Evolutionary conservation across 30 jellyfish, hydroid and myxozoan species (phyloP).

Genomic region (Haliclystus octoradiatus): DNA sequence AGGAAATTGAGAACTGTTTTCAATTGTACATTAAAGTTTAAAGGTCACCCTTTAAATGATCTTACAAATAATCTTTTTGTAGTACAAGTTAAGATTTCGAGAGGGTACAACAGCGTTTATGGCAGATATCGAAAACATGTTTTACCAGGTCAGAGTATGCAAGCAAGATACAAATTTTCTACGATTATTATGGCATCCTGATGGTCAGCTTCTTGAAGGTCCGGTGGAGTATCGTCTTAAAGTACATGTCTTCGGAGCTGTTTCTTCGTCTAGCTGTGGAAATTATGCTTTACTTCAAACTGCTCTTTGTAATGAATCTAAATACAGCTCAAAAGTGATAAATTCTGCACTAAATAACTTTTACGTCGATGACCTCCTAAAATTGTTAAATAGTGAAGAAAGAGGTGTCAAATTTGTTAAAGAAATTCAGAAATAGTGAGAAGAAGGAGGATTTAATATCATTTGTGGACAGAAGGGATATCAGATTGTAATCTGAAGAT

Average conservation of each 20-base stretch:
- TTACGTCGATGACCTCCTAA: neutral
- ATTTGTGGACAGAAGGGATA: too few relatives aligned
- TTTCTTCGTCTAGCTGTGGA: slow-evolving; percentile 22
- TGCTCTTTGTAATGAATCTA: slow-evolving; percentile 8
- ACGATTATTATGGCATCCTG: too few relatives aligned
- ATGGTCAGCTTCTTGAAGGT: too few relatives aligned
- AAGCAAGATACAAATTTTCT: slow-evolving; percentile 17
- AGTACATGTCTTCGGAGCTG: slow-evolving; percentile 39
- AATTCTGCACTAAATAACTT: neutral
- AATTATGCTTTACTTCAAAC: slow-evolving; percentile 27
- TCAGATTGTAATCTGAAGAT: too few relatives aligned
- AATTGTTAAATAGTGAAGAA: too few relatives aligned
- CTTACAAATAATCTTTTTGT: slow-evolving; percentile 31
- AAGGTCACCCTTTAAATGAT: too few relatives aligned
- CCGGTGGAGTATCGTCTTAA: slow-evolving; percentile 10
- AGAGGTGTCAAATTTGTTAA: too few relatives aligned
- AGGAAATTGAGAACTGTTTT: too few relatives aligned
- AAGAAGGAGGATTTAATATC: too few relatives aligned
- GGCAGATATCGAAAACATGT: slow-evolving; percentile 58
- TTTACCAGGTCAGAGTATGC: slow-evolving; percentile 45
- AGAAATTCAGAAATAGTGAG: too few relatives aligned
- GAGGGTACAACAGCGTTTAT: slow-evolving; percentile 47
- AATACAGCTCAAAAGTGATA: neutral
- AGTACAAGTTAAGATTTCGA: slow-evolving; percentile 29
- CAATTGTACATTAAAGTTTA: too few relatives aligned